A percentile compares a stretch with the other conserved stretches of the same genome.
Evolutionary conservation across 2,797 vertebrate species (phyloP).

Genomic region (Spea hammondii): DNA sequence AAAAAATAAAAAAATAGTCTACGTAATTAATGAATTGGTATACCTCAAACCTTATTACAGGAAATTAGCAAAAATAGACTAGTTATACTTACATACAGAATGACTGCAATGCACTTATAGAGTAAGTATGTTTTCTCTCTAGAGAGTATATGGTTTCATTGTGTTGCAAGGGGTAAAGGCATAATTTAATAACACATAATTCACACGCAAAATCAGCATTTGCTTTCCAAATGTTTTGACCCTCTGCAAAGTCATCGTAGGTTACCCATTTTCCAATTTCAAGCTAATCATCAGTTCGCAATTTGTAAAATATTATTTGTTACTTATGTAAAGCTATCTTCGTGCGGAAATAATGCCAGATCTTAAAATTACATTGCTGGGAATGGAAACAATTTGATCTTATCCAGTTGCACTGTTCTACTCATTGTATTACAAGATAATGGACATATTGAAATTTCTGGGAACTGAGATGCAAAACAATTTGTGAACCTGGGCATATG

Average conservation of each 20-base stretch:
- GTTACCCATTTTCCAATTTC: slow-evolving; percentile 29
- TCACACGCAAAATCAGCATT: slow-evolving; percentile 1
- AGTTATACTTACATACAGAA: too few species aligned
- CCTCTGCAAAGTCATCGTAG: slow-evolving; percentile 13
- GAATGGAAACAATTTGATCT: slow-evolving; percentile 51
- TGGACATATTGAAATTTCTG: slow-evolving; percentile 47
- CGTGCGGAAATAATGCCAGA: slow-evolving; percentile 51
- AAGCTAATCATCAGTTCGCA: slow-evolving; percentile 47
- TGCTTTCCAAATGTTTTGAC: slow-evolving; percentile 15
- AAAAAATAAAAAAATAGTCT: too few species aligned
- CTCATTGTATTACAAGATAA: slow-evolving; percentile 53
- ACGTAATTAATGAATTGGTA: too few species aligned
- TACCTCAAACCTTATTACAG: too few species aligned
- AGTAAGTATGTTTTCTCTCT: background rate
- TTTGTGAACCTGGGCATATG: slow-evolving; percentile 45
- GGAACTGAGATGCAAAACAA: slow-evolving; percentile 32
- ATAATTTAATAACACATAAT: background rate
- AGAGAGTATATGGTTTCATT: background rate
- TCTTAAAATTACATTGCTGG: slow-evolving; percentile 45
- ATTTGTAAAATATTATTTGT: slow-evolving; percentile 46
- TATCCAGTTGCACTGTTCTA: slow-evolving; percentile 40
- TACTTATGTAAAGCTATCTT: slow-evolving; percentile 50
- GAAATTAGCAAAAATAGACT: too few species aligned
- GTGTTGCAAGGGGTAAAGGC: background rate
- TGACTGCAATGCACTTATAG: background rate